Evolutionary conservation across 2,888 invertebrate species (phyloP).

Genomic region (Drosophila engyochracea): DNA sequence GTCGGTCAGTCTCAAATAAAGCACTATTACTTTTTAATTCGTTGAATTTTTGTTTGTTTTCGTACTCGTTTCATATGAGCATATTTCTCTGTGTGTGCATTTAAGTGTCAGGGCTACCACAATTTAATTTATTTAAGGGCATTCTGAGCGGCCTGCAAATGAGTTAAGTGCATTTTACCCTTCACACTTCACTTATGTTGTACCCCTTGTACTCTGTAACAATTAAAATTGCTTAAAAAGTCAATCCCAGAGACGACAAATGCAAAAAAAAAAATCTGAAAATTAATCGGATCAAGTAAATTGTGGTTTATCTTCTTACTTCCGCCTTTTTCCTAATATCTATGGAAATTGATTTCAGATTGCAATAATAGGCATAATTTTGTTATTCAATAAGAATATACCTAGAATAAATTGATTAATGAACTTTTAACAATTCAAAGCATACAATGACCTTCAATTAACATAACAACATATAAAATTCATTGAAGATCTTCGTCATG

Average conservation of each 20-base stretch:
- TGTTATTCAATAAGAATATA: neutral
- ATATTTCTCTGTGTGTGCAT: conserved; percentile 15
- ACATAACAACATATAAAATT: neutral
- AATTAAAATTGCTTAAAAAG: neutral
- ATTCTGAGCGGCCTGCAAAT: conserved; percentile 61
- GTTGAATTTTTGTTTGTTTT: conserved; percentile 2
- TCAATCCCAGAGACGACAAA: neutral
- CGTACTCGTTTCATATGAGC: neutral
- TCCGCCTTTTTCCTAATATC: neutral
- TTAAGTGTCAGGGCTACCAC: conserved; percentile 74
- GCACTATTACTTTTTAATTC: neutral
- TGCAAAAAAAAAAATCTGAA: no score
- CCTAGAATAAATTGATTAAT: neutral
- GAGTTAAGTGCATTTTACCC: conserved; percentile 68
- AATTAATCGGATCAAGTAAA: neutral
- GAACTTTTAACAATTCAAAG: neutral
- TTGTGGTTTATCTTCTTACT: neutral
- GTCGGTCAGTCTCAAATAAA: neutral
- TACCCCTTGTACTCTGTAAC: neutral
- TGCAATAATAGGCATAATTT: neutral
- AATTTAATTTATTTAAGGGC: conserved; percentile 79
- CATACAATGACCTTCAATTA: neutral
- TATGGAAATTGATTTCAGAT: neutral
- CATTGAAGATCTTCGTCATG: neutral
- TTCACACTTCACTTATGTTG: conserved; percentile 20